Evolutionary conservation across 2,888 invertebrate genomes (phyloP).

Genomic region (Lysandra bellargus): DNA sequence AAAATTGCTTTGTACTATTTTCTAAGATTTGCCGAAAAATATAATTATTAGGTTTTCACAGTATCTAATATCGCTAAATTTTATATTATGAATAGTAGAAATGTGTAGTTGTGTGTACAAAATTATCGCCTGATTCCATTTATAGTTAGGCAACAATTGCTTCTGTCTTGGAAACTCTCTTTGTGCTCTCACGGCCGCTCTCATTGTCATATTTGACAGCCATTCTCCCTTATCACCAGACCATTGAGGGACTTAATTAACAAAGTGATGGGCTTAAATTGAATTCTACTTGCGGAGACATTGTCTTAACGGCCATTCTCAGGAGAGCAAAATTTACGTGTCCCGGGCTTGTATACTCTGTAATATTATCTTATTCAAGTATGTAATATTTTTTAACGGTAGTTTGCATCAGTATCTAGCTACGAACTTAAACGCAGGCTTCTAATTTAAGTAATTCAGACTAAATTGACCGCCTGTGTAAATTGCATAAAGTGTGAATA

Average conservation of each 20-base stretch:
- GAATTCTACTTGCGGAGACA: slow-evolving; percentile 1
- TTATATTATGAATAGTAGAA: too few species aligned
- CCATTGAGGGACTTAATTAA: slow-evolving; percentile 9
- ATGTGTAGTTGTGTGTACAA: not conserved
- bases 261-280: slow-evolving; percentile 11
- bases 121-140: not conserved
- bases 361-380: too few species aligned
- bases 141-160: not conserved
- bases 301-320: not conserved
- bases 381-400: too few species aligned
- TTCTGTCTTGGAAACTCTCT: not conserved
- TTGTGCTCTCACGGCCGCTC: not conserved
- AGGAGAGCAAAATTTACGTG: too few species aligned
- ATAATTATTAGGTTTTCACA: too few species aligned
- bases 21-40: not conserved
- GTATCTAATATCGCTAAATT: too few species aligned
- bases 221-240: not conserved
- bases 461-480: too few species aligned
- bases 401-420: too few species aligned
- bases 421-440: too few species aligned
- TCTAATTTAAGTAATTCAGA: too few species aligned
- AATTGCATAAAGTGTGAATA: too few species aligned
- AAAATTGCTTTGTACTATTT: not conserved
- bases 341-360: too few species aligned
- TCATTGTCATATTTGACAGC: not conserved